phyloP scores from a whole-genome alignment of 2,888 invertebrate species.

The Hyalella azteca region DNA sequence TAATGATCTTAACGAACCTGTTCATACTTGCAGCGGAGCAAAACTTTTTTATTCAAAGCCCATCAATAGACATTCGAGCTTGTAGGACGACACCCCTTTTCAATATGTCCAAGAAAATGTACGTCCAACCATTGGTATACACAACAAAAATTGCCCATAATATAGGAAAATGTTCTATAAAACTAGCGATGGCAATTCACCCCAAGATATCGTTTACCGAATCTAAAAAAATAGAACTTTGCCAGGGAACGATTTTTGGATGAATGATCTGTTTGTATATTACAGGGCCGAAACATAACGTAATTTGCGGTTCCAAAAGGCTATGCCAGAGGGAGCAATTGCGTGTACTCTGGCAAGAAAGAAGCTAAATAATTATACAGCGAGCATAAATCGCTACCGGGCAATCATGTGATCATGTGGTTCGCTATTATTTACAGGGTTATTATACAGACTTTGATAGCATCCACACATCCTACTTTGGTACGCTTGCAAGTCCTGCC shows the following conservation, averaged over 20 bases:
- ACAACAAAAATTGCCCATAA: background rate
- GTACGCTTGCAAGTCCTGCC: conserved; percentile 21
- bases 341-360: conserved; percentile 25
- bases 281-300: background rate
- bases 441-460: conserved; percentile 35
- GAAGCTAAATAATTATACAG: conserved; percentile 36
- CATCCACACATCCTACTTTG: conserved; percentile 34
- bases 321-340: conserved; percentile 21
- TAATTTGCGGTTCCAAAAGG: conserved; percentile 7
- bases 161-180: too few species aligned
- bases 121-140: too few species aligned
- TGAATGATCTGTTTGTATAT: background rate
- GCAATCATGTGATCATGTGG: conserved; percentile 37
- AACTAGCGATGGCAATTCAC: background rate
- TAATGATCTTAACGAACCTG: conserved; percentile 24
- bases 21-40: background rate
- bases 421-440: conserved; percentile 34
- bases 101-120: background rate
- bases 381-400: conserved; percentile 35
- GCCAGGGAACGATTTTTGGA: background rate
- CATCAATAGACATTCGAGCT: background rate
- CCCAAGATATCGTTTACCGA: background rate
- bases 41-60: background rate
- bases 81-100: conserved; percentile 10
- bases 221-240: conserved; percentile 12